These are phyloP conservation scores for Sphenopsis melanotis DNA, from an alignment of 2,797 vertebrate genomes.

Conservation along the genomic window DNA sequence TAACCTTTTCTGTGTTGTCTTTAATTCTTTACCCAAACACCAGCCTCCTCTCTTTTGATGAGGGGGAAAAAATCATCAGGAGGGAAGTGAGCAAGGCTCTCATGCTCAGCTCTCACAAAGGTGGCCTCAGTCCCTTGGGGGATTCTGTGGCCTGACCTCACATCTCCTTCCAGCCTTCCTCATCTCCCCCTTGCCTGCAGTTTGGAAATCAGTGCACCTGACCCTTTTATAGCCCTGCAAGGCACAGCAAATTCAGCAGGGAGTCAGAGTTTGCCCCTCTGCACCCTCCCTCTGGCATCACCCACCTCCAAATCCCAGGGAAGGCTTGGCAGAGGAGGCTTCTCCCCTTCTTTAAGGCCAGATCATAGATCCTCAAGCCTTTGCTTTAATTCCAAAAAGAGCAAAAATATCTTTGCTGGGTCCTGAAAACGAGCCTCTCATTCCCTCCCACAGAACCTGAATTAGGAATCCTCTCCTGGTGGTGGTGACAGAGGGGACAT, in stretches of 20 bases:
- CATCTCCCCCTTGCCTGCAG: not conserved
- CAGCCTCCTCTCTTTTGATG: not conserved
- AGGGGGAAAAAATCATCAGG: not conserved
- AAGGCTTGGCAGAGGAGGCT: not conserved
- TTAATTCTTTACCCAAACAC: not conserved
- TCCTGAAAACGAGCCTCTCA: not conserved
- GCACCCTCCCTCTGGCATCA: not conserved
- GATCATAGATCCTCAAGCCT: not conserved
- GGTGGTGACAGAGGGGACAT: not conserved
- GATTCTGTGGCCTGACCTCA: not conserved
- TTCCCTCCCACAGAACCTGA: not conserved
- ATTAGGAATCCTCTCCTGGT: fast-evolving
- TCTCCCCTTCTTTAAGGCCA: not conserved
- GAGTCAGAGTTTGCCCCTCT: not conserved
- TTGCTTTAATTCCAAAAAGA: not conserved
- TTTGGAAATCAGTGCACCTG: not conserved
- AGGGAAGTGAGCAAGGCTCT: not conserved
- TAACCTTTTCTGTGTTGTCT: not conserved
- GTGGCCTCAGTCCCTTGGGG: not conserved
- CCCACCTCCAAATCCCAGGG: not conserved
- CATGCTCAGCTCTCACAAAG: not conserved
- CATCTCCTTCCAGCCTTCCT: fast-evolving
- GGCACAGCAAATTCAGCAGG: not conserved
- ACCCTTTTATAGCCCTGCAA: not conserved
- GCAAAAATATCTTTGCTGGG: not conserved